Evolutionary conservation across 2,888 invertebrate species (phyloP).

Genomic region (Lapara coniferarum): DNA sequence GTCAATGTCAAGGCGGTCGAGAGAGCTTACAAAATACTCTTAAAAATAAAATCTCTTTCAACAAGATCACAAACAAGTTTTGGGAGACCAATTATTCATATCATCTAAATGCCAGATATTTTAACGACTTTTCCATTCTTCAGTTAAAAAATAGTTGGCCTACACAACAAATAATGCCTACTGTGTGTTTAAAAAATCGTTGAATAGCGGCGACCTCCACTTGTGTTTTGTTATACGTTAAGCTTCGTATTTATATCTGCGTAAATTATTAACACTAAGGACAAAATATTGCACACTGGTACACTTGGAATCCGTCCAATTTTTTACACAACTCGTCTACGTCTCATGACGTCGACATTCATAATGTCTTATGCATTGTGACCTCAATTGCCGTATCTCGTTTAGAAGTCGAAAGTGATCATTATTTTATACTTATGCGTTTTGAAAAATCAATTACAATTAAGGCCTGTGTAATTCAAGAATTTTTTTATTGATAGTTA

Average conservation of each 20-base stretch:
- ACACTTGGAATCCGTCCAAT: constrained; percentile 53
- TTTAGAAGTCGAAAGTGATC: background rate
- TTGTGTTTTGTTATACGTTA: constrained; percentile 9
- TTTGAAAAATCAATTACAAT: background rate
- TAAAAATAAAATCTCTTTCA: too few relatives aligned
- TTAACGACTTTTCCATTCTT: too few relatives aligned
- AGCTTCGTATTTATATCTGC: constrained; percentile 16
- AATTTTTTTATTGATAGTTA: too few relatives aligned
- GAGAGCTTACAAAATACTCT: too few relatives aligned
- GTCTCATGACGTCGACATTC: constrained; percentile 37
- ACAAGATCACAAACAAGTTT: too few relatives aligned
- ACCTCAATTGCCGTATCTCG: background rate
- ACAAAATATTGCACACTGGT: constrained; percentile 32
- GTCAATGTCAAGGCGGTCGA: too few relatives aligned
- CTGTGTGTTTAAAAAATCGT: background rate
- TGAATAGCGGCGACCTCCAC: constrained; percentile 10
- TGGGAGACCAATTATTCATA: too few relatives aligned
- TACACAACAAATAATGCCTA: background rate
- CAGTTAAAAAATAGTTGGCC: background rate
- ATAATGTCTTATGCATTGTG: background rate
- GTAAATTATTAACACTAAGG: background rate
- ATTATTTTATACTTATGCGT: background rate
- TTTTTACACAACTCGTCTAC: constrained; percentile 41
- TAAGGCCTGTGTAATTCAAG: background rate
- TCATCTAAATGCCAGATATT: too few relatives aligned